A percentile compares a stretch with the other conserved stretches of the same genome.
Conservation (phyloP, 2,113 vertebrate genomes). For the Oreochromis spilurus region DNA sequence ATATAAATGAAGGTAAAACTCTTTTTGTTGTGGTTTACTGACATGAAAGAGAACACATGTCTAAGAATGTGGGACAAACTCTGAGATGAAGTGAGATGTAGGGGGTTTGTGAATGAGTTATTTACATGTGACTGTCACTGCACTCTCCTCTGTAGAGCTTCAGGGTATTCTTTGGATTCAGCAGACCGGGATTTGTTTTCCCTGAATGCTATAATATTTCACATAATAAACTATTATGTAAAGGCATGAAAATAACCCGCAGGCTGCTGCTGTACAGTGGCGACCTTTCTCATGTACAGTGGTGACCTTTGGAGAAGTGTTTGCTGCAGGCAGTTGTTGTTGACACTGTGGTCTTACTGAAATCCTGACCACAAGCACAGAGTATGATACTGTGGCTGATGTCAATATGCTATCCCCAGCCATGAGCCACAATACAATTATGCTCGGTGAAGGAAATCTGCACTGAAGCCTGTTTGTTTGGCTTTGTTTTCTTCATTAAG, state of each 20-base stretch:
- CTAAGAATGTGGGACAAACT: background rate
- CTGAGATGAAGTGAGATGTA: background rate
- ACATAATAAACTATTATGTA: background rate
- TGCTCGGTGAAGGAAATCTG: background rate
- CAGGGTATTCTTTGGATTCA: background rate
- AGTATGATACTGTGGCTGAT: background rate
- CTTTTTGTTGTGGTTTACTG: background rate
- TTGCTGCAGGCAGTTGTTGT: conserved; percentile 22
- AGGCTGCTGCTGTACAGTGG: background rate
- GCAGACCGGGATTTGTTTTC: background rate
- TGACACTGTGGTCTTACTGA: background rate
- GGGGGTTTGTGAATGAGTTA: background rate
- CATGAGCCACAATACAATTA: background rate
- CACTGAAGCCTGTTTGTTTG: background rate
- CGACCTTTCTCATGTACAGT: background rate
- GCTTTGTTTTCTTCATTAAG: background rate
- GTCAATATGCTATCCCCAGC: background rate
- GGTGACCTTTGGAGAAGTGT: conserved; percentile 20
- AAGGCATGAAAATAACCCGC: background rate
- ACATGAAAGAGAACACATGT: background rate
- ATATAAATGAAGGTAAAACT: background rate
- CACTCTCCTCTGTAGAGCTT: background rate
- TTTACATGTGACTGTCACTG: background rate
- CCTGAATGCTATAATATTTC: background rate
- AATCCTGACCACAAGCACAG: background rate